Conservation (phyloP, 2,888 invertebrate species). For the Napeogenes inachia region DNA sequence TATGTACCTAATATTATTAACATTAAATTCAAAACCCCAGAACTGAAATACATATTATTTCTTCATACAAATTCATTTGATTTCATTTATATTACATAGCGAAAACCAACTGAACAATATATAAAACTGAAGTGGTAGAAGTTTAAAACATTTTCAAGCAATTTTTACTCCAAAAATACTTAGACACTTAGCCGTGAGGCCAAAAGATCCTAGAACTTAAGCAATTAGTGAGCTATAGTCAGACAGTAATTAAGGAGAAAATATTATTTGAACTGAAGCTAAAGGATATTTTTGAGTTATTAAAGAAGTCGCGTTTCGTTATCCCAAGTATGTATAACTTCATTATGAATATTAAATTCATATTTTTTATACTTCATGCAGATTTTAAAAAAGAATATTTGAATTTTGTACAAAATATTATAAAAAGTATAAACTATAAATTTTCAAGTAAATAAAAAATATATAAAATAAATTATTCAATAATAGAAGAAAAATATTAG, state of each 20-base stretch:
- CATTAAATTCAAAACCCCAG: neutral
- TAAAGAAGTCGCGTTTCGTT: constrained; percentile 61
- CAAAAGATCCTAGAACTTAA: constrained; percentile 73
- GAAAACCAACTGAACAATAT: constrained; percentile 29
- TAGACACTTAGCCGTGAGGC: constrained; percentile 66
- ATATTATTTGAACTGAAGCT: constrained; percentile 72
- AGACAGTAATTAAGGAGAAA: constrained; percentile 74
- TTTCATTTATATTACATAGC: constrained; percentile 4
- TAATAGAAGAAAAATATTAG: too few relatives aligned
- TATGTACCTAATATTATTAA: too few relatives aligned
- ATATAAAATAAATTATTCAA: too few relatives aligned
- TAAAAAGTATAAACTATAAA: too few relatives aligned
- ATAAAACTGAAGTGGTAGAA: constrained; percentile 57
- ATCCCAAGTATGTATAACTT: constrained; percentile 71
- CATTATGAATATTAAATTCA: constrained; percentile 45
- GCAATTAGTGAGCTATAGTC: constrained; percentile 74
- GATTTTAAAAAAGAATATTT: too few relatives aligned
- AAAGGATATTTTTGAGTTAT: constrained; percentile 74
- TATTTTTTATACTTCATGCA: neutral
- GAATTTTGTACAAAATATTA: too few relatives aligned
- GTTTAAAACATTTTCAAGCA: constrained; percentile 64
- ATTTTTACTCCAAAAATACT: constrained; percentile 69
- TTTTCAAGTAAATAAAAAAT: too few relatives aligned
- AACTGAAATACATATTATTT: neutral
- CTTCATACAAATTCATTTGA: neutral